These are phyloP conservation scores for Coelopa frigida DNA, from an alignment of 1,140 invertebrate genomes.

Conservation along the genomic window DNA sequence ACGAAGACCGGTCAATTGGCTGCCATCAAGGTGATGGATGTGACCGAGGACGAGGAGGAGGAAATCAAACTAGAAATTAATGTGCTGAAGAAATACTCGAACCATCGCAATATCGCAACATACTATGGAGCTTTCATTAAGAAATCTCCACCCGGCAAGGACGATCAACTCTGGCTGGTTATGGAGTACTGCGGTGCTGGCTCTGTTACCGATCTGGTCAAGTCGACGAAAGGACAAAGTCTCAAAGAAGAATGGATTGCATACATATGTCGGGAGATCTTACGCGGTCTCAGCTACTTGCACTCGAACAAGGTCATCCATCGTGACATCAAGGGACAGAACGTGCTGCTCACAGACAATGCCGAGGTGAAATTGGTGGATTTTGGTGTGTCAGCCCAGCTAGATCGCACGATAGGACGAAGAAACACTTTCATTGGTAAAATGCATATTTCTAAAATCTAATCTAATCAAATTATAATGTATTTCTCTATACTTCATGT, in stretches of 20 bases:
- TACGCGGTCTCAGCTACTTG: conserved; percentile 92
- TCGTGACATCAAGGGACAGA: conserved; percentile 99
- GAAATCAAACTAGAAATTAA: conserved; percentile 99
- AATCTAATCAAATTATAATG: too few species aligned
- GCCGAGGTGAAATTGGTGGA: conserved; percentile 99
- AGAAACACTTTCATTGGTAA: conserved; percentile 97
- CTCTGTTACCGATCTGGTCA: conserved; percentile 97
- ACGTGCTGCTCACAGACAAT: conserved; percentile 98
- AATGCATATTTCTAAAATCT: not conserved
- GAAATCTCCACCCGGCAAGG: conserved; percentile 96
- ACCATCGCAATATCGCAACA: conserved; percentile 98
- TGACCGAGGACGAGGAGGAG: conserved; percentile 99
- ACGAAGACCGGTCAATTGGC: conserved; percentile 98
- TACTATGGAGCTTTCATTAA: conserved; percentile 99
- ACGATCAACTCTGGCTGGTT: conserved; percentile 98
- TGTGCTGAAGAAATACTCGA: conserved; percentile 98
- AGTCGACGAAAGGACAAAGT: conserved; percentile 96
- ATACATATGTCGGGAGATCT: conserved; percentile 96
- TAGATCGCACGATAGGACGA: conserved; percentile 97
- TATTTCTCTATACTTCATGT: not conserved
- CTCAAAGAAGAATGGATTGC: conserved; percentile 99
- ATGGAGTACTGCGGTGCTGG: conserved; percentile 99
- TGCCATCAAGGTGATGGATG: conserved; percentile 99
- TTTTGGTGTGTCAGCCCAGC: conserved; percentile 98
- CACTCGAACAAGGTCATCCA: conserved; percentile 99